A percentile compares a stretch with the other conserved stretches of the same genome.
phyloP scores from a whole-genome alignment of 2,113 vertebrate species.

The Xenopus laevis region DNA sequence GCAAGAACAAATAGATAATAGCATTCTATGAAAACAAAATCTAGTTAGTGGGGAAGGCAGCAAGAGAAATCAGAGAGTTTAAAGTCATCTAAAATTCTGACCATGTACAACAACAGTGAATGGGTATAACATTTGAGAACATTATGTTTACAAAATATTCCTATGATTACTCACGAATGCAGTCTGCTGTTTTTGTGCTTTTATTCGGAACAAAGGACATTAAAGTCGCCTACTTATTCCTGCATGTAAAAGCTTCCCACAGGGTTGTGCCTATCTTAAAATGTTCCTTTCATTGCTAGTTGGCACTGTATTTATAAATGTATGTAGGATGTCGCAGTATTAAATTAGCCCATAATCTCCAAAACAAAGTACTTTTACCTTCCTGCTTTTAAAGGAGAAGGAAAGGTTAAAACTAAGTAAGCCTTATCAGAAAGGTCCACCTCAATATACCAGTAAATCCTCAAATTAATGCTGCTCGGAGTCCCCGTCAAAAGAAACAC shows the following conservation, averaged over 20 bases:
- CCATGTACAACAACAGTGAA: constrained; percentile 4
- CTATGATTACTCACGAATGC: constrained; percentile 21
- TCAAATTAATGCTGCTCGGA: too few species aligned
- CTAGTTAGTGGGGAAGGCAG: too few species aligned
- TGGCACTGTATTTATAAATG: constrained; percentile 7
- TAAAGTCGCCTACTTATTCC: constrained; percentile 17
- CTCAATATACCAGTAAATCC: too few species aligned
- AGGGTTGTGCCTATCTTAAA: constrained; percentile 3
- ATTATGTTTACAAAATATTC: constrained; percentile 27
- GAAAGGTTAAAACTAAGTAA: too few species aligned
- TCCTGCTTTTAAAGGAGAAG: constrained; percentile 6
- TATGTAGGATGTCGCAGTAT: constrained; percentile 5
- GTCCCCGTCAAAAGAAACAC: too few species aligned
- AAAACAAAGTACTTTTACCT: background rate
- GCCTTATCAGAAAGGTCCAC: too few species aligned
- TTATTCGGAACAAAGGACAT: constrained; percentile 15
- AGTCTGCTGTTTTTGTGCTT: background rate
- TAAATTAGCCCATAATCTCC: background rate
- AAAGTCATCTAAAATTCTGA: background rate
- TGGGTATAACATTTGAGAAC: constrained; percentile 17
- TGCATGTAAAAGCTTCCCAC: constrained; percentile 20
- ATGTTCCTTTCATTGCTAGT: constrained; percentile 21
- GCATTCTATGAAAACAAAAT: too few species aligned
- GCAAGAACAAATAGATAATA: too few species aligned
- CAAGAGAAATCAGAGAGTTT: too few species aligned